Conservation (phyloP, 1,140 invertebrate genomes). For the Pseudomyrmex sp. region DNA sequence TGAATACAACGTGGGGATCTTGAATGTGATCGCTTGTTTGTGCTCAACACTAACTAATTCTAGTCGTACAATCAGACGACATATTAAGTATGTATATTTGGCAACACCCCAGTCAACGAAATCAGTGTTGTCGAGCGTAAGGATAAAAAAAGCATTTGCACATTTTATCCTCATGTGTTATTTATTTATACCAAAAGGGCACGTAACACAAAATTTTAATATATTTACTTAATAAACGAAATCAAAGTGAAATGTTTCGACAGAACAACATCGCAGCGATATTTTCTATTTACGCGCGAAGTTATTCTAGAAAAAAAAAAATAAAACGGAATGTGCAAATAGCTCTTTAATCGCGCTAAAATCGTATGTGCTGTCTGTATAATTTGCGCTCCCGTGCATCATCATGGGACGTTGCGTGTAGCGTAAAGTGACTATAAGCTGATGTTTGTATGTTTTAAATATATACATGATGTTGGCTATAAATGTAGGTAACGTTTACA, state of each 20-base stretch:
- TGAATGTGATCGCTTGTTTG: slow-evolving; percentile 77
- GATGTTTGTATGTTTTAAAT: slow-evolving; percentile 75
- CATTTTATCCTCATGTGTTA: neutral
- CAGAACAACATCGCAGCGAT: neutral
- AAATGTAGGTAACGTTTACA: slow-evolving; percentile 64
- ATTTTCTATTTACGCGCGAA: neutral
- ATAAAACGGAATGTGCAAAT: slow-evolving; percentile 3
- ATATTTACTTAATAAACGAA: no score
- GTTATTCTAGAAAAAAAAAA: neutral
- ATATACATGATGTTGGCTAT: slow-evolving; percentile 65
- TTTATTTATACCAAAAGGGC: neutral
- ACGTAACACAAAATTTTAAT: no score
- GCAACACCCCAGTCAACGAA: no score
- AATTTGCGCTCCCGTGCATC: slow-evolving; percentile 11
- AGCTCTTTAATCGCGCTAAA: neutral
- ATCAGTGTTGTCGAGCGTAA: no score
- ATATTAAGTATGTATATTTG: slow-evolving; percentile 24
- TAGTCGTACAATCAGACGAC: slow-evolving; percentile 79
- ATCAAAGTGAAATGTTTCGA: neutral
- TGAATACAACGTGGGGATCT: slow-evolving; percentile 45
- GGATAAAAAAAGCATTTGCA: slow-evolving; percentile 1
- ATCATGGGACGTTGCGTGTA: slow-evolving; percentile 20
- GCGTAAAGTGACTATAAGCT: slow-evolving; percentile 47
- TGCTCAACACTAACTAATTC: slow-evolving; percentile 76
- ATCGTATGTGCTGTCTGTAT: slow-evolving; percentile 1